These are phyloP conservation scores for Leuciscus idus DNA, from an alignment of 2,113 vertebrate genomes.

Conservation along the genomic window DNA sequence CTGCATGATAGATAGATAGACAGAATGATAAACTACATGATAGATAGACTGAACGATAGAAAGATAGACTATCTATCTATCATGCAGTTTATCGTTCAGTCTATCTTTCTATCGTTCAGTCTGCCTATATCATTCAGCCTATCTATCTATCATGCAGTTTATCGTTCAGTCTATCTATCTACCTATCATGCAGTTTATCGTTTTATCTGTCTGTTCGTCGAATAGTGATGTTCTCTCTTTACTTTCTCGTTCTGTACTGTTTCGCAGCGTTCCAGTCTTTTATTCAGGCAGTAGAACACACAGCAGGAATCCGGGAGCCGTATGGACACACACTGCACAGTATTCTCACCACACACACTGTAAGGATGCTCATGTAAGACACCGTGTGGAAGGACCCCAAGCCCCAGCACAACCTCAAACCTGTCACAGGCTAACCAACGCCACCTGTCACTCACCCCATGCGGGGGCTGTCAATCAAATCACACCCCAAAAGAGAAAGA, in stretches of 20 bases:
- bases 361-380: not conserved
- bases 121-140: not conserved
- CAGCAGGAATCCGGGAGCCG: not conserved
- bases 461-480: conserved; percentile 77
- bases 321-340: not conserved
- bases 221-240: not conserved
- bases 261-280: not conserved
- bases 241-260: not conserved
- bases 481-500: conserved; percentile 69
- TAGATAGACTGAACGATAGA: no score
- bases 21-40: no score
- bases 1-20: no score
- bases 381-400: not conserved
- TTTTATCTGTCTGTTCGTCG: not conserved
- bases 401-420: not conserved
- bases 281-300: not conserved
- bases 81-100: not conserved
- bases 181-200: no score
- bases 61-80: not conserved
- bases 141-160: not conserved
- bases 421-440: conserved; percentile 67
- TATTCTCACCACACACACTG: conserved; percentile 3
- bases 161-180: not conserved
- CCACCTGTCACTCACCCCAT: conserved; percentile 79
- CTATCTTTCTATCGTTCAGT: not conserved